Base-by-base conservation (phyloP, 2,888 invertebrate genomes). In the Agrotis segetum region DNA sequence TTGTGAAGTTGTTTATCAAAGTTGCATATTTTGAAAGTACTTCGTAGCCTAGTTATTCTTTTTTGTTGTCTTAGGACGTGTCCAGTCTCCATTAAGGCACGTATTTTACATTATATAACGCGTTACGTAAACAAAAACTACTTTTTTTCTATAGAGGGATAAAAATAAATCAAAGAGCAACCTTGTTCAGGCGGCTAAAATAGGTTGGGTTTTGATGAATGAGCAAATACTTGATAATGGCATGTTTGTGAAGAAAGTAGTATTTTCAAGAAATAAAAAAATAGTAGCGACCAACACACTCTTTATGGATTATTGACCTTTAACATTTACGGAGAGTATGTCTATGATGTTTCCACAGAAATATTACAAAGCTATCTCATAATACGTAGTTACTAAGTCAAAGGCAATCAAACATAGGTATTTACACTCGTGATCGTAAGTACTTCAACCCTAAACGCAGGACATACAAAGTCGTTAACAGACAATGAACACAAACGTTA, bases 391-490 rank as follows among this genome's bases (percentile, higher is more conserved):
- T 21, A 34, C n/a, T 16, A 21, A 21, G 13, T 34, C 13, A 44
- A 34, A 21, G 16, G 6, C 73, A 55, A 47, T 44, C 50, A 44
- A 52, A 63, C 49, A 64, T 19, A 62, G 19, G 6, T 40, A 56
- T 2, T 46, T 46, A 55, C 19, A 59, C 24, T 52, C 21, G 4
- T 53, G 17, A 21, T 3, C 11, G 24, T 70, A 56, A 61, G 73
- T 49, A 67, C 71, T 29, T 19, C 46, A 65, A 34, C 73, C 53
- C 70, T 81, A 85, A 80, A 74, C 78, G 82, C 85, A 85, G 84
- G 82, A 81, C 83, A 81, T 83, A 82, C 84, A 84, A 87, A 87
- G 85, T 88, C 86, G 87, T 90, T 90, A 88, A 90, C 89, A 86
- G 83, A 85, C 87, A 88, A 77, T 85, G 74, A 85, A 85, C 87